Base-by-base conservation (phyloP, 2,113 vertebrate species). In the Meles meles region DNA sequence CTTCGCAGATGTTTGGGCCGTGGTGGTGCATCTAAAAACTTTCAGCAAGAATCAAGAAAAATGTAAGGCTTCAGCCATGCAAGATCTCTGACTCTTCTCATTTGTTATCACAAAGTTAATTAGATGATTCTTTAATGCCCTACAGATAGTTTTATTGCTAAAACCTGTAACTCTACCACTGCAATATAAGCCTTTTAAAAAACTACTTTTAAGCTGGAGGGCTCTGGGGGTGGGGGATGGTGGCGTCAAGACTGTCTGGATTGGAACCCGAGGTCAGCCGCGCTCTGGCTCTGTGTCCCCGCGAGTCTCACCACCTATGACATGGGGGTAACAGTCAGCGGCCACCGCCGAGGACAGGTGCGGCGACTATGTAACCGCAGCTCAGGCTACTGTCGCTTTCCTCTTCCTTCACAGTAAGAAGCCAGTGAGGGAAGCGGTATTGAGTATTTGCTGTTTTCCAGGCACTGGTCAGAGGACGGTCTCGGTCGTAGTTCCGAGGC, bases 11-110 rank as follows among this genome's bases (percentile, higher is more conserved):
- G 86, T 95, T 87, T 95, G 39, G 77, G 27, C 88, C 88, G 29
- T 82, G 49, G 71, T 84, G 25, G n/a, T 61, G 92, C 59, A 92
- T 55, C 42, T 84, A 65, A 97, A 97, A 94, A 87, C 92, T 97
- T 65, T 86, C 57, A 90, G 15, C 91, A 79, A 83, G 65, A 87
- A 82, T 88, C 14, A 42, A 65, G 52, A n/a, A 86, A 96, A 74
- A 88, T 65, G 65, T 39, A 55, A 71, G 67, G 15, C n/a, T 88
- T 94, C 88, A 59, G 88, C 69, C 29, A 83, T 59, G n/a, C 63
- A 93, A 88, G 79, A 84, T 74, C 77, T 94, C 44, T 94, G 81
- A 93, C 5, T 65, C 18, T 93, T 74, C 44, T 76, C 6, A 63
- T 88, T 79, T 76, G 49, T 59, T 80, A 88, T 55, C 31, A 39